These are phyloP conservation scores for Gymnoscopelus microlampas DNA, from an alignment of 2,797 vertebrate genomes.

Conservation along the genomic window DNA sequence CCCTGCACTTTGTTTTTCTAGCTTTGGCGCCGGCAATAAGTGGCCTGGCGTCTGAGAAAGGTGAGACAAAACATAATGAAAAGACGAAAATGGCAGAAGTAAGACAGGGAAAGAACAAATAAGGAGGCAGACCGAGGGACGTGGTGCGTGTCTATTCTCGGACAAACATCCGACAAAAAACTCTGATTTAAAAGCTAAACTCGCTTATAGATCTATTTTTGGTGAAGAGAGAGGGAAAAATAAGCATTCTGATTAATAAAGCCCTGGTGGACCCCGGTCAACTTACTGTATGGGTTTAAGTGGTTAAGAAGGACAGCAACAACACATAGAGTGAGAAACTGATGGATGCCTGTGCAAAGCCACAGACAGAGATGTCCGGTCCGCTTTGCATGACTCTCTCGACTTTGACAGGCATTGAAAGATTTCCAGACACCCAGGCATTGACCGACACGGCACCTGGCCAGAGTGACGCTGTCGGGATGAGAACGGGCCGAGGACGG, in stretches of 20 bases:
- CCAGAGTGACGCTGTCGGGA: constrained; percentile 46
- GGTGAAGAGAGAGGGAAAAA: too few relatives aligned
- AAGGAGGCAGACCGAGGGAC: neutral
- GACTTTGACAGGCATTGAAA: constrained; percentile 51
- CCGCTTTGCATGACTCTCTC: constrained; percentile 39
- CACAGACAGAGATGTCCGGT: constrained; percentile 11
- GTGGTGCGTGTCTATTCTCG: too few relatives aligned
- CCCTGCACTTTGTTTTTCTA: neutral
- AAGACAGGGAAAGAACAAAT: neutral
- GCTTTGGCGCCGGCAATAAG: constrained; percentile 57
- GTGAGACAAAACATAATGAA: constrained; percentile 20
- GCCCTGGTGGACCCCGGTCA: too few relatives aligned
- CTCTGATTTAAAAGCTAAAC: too few relatives aligned
- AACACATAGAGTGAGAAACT: constrained; percentile 18
- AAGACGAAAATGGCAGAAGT: neutral
- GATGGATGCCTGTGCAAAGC: constrained; percentile 1
- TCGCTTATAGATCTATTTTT: too few relatives aligned
- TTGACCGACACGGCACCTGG: constrained; percentile 38
- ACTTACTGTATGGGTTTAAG: too few relatives aligned
- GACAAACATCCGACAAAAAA: too few relatives aligned
- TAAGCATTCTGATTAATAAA: too few relatives aligned
- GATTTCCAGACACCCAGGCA: constrained; percentile 40
- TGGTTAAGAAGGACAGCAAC: too few relatives aligned
- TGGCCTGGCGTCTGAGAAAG: constrained; percentile 44
- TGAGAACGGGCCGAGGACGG: constrained; percentile 39